Evolutionary conservation across 2,797 vertebrate genomes (phyloP).

Genomic region (Basileuterus tristriatus): DNA sequence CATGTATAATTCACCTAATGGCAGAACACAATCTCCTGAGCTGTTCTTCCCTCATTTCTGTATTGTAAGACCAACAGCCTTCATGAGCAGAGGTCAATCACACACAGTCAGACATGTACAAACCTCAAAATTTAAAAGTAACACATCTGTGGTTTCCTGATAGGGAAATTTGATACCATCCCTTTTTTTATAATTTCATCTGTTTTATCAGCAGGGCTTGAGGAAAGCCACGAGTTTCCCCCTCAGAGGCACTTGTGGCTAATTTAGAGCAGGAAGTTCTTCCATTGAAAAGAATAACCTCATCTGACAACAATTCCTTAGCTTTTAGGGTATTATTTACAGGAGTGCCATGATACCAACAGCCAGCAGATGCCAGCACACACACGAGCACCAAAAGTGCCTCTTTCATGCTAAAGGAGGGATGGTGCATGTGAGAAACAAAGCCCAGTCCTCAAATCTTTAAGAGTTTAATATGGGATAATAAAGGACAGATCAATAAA

Average conservation of each 20-base stretch:
- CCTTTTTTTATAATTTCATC: neutral
- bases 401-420: accelerated
- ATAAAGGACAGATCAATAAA: neutral
- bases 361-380: conserved; percentile 46
- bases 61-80: neutral
- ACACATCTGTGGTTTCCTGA: neutral
- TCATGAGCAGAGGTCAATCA: neutral
- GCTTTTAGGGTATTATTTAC: neutral
- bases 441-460: neutral
- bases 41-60: neutral
- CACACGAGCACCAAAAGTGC: neutral
- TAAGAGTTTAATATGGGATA: neutral
- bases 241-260: neutral
- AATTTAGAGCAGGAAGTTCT: neutral
- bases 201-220: neutral
- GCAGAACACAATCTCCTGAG: neutral
- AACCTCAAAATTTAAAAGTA: neutral
- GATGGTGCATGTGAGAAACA: neutral
- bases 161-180: neutral
- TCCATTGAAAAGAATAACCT: neutral
- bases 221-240: neutral
- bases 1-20: neutral
- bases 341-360: neutral
- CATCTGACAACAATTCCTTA: neutral
- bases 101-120: neutral